A percentile compares a stretch with the other conserved stretches of the same genome.
Evolutionary conservation across 2,888 invertebrate genomes (phyloP).

Genomic region (Rhagium mordax): DNA sequence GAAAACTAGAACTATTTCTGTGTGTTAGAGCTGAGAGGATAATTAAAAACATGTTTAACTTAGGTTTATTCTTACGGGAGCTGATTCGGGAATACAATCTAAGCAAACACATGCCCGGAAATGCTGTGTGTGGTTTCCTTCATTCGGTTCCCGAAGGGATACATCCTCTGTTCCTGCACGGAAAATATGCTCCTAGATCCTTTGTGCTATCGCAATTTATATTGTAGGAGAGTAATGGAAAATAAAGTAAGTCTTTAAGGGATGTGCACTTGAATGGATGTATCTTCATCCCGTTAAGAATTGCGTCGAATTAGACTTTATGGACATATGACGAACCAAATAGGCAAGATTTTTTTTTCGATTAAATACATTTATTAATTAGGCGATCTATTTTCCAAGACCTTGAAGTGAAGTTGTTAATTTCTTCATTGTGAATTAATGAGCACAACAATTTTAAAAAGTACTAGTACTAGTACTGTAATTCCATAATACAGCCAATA

Average conservation of each 20-base stretch:
- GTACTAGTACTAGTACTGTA: too few species aligned
- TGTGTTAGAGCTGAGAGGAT: neutral
- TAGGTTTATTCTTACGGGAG: neutral
- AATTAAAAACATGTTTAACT: neutral
- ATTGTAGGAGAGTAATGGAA: neutral
- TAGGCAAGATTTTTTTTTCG: too few species aligned
- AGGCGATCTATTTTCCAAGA: too few species aligned
- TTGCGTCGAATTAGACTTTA: neutral
- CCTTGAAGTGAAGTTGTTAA: too few species aligned
- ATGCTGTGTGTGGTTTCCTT: neutral
- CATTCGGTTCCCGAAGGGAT: neutral
- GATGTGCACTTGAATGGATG: neutral
- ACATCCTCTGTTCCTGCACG: neutral
- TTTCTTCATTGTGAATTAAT: too few species aligned
- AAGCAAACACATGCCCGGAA: slow-evolving; percentile 15
- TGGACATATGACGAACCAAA: too few species aligned
- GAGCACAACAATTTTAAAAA: too few species aligned
- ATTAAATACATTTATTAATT: too few species aligned
- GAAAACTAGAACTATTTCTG: too few species aligned
- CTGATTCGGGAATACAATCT: neutral
- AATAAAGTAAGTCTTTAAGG: neutral
- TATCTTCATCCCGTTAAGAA: neutral
- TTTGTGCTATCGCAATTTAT: slow-evolving; percentile 5
- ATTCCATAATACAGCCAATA: neutral
- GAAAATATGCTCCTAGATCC: slow-evolving; percentile 13